These are phyloP conservation scores for Datnioides undecimradiatus DNA, from an alignment of 2,113 vertebrate genomes.

Conservation along the genomic window DNA sequence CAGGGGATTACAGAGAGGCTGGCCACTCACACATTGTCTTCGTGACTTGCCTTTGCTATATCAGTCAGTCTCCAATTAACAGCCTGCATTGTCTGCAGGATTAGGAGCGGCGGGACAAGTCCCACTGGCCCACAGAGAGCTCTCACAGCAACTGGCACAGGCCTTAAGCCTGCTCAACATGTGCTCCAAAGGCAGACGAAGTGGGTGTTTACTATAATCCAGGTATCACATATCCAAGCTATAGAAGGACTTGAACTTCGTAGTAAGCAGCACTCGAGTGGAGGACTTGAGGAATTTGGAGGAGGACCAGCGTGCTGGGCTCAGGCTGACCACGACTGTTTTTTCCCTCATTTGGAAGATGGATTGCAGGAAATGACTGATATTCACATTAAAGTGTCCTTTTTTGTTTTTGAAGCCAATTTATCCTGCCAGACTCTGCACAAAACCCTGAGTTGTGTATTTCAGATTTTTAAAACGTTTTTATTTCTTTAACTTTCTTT, in stretches of 20 bases:
- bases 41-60: constrained; percentile 61
- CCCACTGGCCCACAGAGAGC: constrained; percentile 38
- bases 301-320: not conserved
- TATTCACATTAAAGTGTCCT: not conserved
- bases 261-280: constrained; percentile 42
- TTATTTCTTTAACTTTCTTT: not conserved
- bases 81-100: constrained; percentile 70
- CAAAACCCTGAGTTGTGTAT: not conserved
- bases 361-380: not conserved
- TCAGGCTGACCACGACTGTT: not conserved
- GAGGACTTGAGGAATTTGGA: constrained; percentile 33
- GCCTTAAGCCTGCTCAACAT: constrained; percentile 70
- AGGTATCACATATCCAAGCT: constrained; percentile 71
- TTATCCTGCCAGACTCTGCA: not conserved
- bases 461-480: not conserved
- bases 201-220: constrained; percentile 69
- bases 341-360: not conserved
- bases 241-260: constrained; percentile 56
- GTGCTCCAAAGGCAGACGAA: constrained; percentile 47
- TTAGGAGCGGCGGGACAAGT: constrained; percentile 57
- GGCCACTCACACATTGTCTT: constrained; percentile 66
- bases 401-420: not conserved
- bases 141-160: constrained; percentile 72
- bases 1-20: constrained; percentile 64
- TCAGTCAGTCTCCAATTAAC: constrained; percentile 77